Evolutionary conservation across 2,113 vertebrate genomes (phyloP).

Genomic region (Taurulus bubalis): DNA sequence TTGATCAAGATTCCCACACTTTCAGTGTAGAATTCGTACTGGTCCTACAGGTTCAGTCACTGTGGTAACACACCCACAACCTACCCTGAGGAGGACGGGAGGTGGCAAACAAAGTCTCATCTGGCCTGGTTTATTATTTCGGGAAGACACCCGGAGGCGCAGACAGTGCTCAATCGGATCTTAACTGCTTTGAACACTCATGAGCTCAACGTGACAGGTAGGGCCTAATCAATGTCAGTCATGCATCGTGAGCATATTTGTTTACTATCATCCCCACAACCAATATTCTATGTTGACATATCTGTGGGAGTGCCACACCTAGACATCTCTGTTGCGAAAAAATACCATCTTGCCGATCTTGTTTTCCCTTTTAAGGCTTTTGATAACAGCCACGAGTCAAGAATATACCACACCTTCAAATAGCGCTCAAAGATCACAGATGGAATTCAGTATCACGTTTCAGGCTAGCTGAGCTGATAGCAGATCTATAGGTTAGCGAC

Average conservation of each 20-base stretch:
- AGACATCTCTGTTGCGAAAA: conserved; percentile 9
- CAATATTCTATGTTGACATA: background rate
- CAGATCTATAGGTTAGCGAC: background rate
- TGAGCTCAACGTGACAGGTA: conserved; percentile 11
- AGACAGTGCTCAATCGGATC: conserved; percentile 56
- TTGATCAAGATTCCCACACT: conserved; percentile 58
- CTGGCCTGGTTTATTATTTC: conserved; percentile 54
- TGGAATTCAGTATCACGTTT: background rate
- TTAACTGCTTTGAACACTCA: conserved; percentile 23
- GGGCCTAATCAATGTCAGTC: conserved; percentile 8
- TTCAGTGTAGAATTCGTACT: conserved; percentile 68
- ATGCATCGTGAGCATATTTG: conserved; percentile 5
- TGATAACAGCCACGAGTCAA: conserved; percentile 35
- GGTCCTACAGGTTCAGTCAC: conserved; percentile 75
- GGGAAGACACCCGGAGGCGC: conserved; percentile 46
- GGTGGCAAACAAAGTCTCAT: conserved; percentile 27
- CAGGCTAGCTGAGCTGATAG: conserved; percentile 33
- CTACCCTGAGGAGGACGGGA: conserved; percentile 3
- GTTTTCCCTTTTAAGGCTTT: conserved; percentile 46
- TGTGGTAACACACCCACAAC: conserved; percentile 62
- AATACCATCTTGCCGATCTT: conserved; percentile 1
- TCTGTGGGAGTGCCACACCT: conserved; percentile 28
- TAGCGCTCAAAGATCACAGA: conserved; percentile 59
- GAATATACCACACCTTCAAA: conserved; percentile 49
- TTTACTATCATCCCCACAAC: conserved; percentile 16